These are phyloP conservation scores for Sebastes itinus DNA, from an alignment of 2,797 vertebrate genomes.

Conservation along the genomic window DNA sequence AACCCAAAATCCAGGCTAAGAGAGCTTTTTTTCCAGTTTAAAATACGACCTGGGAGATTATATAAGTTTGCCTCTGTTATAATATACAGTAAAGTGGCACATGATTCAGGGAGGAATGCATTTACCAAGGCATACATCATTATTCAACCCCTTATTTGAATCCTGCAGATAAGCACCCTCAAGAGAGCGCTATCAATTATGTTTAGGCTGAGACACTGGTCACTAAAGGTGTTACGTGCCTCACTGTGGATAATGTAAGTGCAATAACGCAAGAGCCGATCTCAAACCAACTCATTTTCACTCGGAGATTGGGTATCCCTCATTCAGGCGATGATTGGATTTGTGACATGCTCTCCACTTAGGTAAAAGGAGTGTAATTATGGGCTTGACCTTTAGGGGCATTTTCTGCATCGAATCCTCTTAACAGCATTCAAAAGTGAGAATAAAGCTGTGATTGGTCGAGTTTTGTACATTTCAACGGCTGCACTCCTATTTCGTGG, in stretches of 20 bases:
- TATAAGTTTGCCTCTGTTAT: neutral
- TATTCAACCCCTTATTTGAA: constrained; percentile 34
- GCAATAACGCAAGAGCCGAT: constrained; percentile 44
- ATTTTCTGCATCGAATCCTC: constrained; percentile 39
- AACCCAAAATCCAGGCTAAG: neutral
- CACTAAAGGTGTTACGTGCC: constrained; percentile 27
- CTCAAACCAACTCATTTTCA: constrained; percentile 57
- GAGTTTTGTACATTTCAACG: constrained; percentile 48
- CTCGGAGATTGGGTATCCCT: constrained; percentile 42
- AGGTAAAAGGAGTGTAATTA: constrained; percentile 68
- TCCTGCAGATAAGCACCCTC: constrained; percentile 25
- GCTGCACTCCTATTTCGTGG: constrained; percentile 27
- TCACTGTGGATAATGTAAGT: constrained; percentile 45
- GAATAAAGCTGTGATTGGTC: constrained; percentile 53
- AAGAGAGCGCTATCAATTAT: constrained; percentile 40
- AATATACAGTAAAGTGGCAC: neutral
- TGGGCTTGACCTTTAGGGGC: constrained; percentile 61
- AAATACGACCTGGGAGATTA: neutral
- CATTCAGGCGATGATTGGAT: constrained; percentile 60
- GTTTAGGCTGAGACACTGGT: constrained; percentile 37
- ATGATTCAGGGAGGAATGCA: neutral
- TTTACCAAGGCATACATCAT: constrained; percentile 2
- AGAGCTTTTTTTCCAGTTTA: neutral
- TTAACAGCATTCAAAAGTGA: constrained; percentile 54
- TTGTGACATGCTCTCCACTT: constrained; percentile 57